Evolutionary conservation across 1,140 invertebrate species (phyloP).

Genomic region (Myzus persicae): DNA sequence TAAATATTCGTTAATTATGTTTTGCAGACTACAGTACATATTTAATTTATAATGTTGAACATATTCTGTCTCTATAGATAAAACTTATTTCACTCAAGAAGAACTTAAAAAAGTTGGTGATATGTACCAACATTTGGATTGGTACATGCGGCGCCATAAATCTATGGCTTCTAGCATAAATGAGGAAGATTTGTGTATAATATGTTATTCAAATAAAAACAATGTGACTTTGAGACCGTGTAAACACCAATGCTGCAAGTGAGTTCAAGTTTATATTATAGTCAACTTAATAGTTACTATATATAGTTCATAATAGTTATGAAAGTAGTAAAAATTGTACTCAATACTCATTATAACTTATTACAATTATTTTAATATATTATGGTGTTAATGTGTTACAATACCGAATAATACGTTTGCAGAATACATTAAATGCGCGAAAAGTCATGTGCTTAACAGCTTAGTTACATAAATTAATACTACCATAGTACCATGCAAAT

Average conservation of each 20-base stretch:
- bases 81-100: not conserved
- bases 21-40: not conserved
- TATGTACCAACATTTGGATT: slow-evolving; percentile 38
- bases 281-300: not conserved
- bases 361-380: not conserved
- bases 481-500: not conserved
- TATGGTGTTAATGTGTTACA: not conserved
- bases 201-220: slow-evolving; percentile 47
- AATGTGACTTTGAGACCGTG: slow-evolving; percentile 18
- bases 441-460: not conserved
- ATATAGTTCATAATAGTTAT: not conserved
- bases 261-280: not conserved
- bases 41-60: not conserved
- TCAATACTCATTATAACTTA: not conserved
- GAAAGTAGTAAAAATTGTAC: not conserved
- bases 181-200: slow-evolving; percentile 37
- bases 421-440: not conserved
- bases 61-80: not conserved
- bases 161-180: slow-evolving; percentile 36
- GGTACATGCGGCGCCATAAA: not conserved
- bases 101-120: not conserved
- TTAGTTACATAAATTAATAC: not conserved
- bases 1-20: not conserved
- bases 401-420: not conserved
- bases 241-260: slow-evolving; percentile 49